phyloP scores from a whole-genome alignment of 2,113 vertebrate species.

The Eptesicus fuscus region DNA sequence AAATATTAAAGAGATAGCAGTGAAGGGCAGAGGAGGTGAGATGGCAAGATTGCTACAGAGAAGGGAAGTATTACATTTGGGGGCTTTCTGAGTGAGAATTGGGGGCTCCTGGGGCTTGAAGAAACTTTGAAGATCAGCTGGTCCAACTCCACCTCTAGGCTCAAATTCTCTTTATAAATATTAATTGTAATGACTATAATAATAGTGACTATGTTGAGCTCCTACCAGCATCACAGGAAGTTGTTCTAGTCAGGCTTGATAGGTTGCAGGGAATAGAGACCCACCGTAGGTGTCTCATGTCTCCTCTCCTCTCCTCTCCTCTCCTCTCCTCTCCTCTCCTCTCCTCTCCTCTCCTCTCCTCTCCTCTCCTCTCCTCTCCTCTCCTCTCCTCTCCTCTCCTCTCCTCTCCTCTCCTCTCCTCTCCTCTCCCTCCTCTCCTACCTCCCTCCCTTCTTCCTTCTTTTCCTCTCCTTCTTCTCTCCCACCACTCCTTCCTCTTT shows the following conservation, averaged over 20 bases:
- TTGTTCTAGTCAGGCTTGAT: neutral
- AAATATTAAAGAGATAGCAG: conserved; percentile 59
- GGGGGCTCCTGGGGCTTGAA: neutral
- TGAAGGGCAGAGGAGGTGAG: neutral
- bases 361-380: neutral
- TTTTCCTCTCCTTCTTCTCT: neutral
- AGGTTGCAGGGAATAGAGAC: neutral
- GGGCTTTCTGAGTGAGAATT: neutral
- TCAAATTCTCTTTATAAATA: neutral
- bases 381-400: fast-evolving
- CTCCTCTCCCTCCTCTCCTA: neutral
- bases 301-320: neutral
- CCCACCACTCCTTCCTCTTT: neutral
- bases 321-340: too few species aligned
- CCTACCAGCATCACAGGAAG: neutral
- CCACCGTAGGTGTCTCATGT: neutral
- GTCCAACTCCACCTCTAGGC: neutral
- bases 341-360: neutral
- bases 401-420: too few species aligned
- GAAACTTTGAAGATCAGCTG: neutral
- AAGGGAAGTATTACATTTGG: neutral
- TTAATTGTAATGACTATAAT: neutral
- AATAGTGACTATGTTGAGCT: neutral
- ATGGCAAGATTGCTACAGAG: neutral
- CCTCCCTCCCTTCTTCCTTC: fast-evolving